Conservation (phyloP, 2,797 vertebrate species). For the Choloepus didactylus region DNA sequence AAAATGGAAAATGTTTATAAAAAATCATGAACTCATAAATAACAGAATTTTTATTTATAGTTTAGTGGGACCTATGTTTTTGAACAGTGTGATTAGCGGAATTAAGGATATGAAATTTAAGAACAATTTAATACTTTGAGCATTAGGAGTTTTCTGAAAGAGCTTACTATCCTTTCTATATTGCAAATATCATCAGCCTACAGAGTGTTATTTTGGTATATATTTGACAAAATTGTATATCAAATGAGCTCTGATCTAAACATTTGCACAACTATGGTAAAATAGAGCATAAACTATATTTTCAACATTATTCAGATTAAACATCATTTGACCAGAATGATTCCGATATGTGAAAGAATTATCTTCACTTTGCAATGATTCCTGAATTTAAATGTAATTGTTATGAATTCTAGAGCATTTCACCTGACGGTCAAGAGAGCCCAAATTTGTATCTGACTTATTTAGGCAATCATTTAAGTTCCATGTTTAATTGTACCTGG, state of each 20-base stretch:
- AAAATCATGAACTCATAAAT: neutral
- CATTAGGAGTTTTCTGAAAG: neutral
- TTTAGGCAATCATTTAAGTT: neutral
- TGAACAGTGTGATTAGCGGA: neutral
- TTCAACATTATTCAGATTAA: slow-evolving; percentile 30
- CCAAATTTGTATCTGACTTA: neutral
- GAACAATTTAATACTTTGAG: neutral
- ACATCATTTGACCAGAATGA: neutral
- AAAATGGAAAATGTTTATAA: neutral
- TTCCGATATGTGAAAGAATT: neutral
- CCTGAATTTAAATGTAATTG: neutral
- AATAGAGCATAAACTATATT: neutral
- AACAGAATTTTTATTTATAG: neutral
- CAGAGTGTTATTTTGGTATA: neutral
- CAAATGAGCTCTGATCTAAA: neutral
- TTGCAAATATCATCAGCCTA: neutral
- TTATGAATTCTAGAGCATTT: neutral
- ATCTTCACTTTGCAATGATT: neutral
- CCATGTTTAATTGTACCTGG: neutral
- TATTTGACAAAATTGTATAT: neutral
- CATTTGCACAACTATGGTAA: neutral
- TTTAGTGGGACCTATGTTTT: neutral
- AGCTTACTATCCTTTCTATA: neutral
- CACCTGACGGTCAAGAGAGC: neutral
- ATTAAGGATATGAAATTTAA: neutral